Conservation (phyloP, 2,113 vertebrate genomes). For the Aspidoscelis tigris region DNA sequence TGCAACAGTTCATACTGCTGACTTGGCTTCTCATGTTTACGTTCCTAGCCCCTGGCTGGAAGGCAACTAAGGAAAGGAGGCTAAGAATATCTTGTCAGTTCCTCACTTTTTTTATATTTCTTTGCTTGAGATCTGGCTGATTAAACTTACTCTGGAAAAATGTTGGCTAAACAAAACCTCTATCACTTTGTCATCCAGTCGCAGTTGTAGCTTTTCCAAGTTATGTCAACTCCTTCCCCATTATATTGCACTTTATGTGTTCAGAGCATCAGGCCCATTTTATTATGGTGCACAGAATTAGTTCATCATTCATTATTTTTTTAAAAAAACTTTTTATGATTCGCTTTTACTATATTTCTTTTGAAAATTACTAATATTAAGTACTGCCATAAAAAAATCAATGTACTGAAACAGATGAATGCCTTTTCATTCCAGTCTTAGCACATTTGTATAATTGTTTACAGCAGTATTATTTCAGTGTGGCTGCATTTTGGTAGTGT, state of each 20-base stretch:
- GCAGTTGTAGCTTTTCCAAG: not conserved
- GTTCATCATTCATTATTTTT: slow-evolving; percentile 41
- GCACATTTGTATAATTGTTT: slow-evolving; percentile 63
- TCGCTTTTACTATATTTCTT: slow-evolving; percentile 59
- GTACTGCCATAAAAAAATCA: slow-evolving; percentile 51
- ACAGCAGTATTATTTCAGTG: slow-evolving; percentile 57
- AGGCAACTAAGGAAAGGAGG: no score
- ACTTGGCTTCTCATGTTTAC: not conserved
- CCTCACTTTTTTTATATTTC: not conserved
- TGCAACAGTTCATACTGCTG: not conserved
- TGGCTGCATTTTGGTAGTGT: slow-evolving; percentile 51
- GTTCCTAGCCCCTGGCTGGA: no score
- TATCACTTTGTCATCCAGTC: not conserved
- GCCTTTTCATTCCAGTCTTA: slow-evolving; percentile 51
- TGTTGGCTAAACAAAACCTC: not conserved
- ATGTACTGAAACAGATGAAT: slow-evolving; percentile 45
- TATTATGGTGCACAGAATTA: not conserved
- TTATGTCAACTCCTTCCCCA: no score
- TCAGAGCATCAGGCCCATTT: not conserved
- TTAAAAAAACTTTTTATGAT: slow-evolving; percentile 37
- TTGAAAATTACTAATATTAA: slow-evolving; percentile 55
- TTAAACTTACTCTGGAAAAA: not conserved
- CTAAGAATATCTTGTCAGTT: not conserved
- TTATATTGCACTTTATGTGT: not conserved
- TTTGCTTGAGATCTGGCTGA: not conserved